Evolutionary conservation across 2,888 invertebrate species (phyloP).

Genomic region (Heteromyza rotundicornis): DNA sequence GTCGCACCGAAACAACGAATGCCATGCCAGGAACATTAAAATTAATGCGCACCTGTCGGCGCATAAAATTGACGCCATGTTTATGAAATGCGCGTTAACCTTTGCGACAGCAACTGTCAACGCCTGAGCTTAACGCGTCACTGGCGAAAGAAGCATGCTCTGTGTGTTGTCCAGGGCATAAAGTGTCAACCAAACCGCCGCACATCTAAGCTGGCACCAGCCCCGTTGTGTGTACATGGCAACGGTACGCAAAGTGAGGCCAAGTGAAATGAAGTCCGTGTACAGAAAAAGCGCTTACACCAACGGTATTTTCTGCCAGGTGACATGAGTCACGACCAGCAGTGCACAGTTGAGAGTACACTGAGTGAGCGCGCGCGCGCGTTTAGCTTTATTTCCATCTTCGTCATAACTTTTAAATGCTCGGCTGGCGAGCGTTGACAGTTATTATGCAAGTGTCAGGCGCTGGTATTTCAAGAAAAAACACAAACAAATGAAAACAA

Average conservation of each 20-base stretch:
- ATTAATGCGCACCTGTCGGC: background rate
- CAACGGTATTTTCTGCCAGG: background rate
- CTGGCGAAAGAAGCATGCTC: too few species aligned
- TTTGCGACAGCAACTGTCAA: background rate
- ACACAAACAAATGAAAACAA: too few species aligned
- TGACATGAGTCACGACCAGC: constrained; percentile 10
- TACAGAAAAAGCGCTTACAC: too few species aligned
- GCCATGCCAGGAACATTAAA: background rate
- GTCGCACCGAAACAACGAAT: too few species aligned
- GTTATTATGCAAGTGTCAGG: constrained; percentile 32
- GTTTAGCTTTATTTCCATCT: constrained; percentile 16
- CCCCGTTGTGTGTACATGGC: too few species aligned
- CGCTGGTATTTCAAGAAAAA: too few species aligned
- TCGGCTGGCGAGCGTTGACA: constrained; percentile 30
- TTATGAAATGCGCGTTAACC: background rate
- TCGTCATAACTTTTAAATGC: constrained; percentile 31
- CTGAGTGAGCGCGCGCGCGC: too few species aligned
- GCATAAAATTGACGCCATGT: background rate
- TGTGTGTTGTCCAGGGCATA: too few species aligned
- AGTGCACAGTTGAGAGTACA: background rate
- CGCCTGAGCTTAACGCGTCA: background rate
- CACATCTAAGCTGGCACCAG: too few species aligned
- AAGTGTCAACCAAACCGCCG: too few species aligned
- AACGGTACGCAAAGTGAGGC: too few species aligned
- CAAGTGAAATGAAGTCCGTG: too few species aligned